Percentiles rank a stretch among this genome's conserved stretches.
Evolutionary conservation across 2,888 invertebrate species (phyloP).

Genomic region (Caenorhabditis sulstoni): DNA sequence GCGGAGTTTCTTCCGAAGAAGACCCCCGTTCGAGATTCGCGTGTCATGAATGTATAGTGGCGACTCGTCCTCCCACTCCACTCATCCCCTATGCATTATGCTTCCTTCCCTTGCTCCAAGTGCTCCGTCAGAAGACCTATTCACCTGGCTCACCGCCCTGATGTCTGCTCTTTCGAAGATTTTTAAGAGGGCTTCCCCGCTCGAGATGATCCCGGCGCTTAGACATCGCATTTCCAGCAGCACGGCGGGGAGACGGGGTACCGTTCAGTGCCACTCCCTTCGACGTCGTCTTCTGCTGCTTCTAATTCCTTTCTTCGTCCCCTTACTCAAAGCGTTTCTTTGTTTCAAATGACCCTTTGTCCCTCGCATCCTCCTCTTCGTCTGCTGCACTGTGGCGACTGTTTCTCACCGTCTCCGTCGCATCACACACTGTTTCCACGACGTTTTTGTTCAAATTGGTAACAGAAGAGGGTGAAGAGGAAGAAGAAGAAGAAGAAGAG

Average conservation of each 20-base stretch:
- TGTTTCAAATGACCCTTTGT: constrained; percentile 60
- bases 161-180: not conserved
- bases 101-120: constrained; percentile 3
- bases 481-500: not conserved
- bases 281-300: not conserved
- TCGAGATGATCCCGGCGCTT: too few relatives aligned
- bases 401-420: constrained; percentile 19
- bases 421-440: constrained; percentile 25
- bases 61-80: constrained; percentile 1
- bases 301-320: constrained; percentile 6
- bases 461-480: not conserved
- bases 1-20: not conserved
- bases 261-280: not conserved
- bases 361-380: constrained; percentile 40
- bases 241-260: too few relatives aligned
- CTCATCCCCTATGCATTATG: constrained; percentile 49
- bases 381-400: constrained; percentile 28
- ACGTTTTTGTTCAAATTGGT: constrained; percentile 40
- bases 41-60: constrained; percentile 24
- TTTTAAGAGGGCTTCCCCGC: too few relatives aligned
- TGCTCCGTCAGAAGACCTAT: constrained; percentile 5
- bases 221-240: too few relatives aligned
- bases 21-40: constrained; percentile 41
- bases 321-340: constrained; percentile 46
- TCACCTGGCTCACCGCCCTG: not conserved